A percentile compares a stretch with the other conserved stretches of the same genome.
phyloP scores from a whole-genome alignment of 2,888 invertebrate genomes.

The Phengaris arion region DNA sequence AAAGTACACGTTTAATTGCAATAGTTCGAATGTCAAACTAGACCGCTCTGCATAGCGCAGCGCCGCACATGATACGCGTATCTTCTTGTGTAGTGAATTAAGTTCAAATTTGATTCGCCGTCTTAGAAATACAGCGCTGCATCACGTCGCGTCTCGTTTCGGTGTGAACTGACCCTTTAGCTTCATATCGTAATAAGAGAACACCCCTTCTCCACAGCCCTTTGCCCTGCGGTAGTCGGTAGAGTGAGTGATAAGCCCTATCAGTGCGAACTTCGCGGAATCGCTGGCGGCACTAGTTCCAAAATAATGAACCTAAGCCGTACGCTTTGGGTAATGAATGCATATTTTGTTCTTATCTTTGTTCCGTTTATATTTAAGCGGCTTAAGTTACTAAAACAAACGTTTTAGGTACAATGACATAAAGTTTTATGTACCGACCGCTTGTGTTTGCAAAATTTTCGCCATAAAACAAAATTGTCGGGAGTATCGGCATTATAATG shows the following conservation, averaged over 20 bases:
- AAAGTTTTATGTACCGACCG: conserved; percentile 2
- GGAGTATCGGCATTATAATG: not conserved
- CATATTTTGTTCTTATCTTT: conserved; percentile 21
- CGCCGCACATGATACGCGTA: no score
- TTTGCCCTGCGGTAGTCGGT: conserved; percentile 39
- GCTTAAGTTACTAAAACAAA: conserved; percentile 17
- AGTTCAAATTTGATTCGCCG: no score
- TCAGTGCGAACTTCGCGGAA: conserved; percentile 41
- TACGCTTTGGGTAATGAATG: conserved; percentile 29
- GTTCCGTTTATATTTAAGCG: conserved; percentile 17
- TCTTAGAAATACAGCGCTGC: no score
- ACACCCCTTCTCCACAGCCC: conserved; percentile 34
- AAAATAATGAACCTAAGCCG: conserved; percentile 35
- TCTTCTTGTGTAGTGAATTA: no score
- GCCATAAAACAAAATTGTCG: not conserved
- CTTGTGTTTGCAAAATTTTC: conserved; percentile 34
- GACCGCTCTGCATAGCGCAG: no score
- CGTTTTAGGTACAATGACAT: conserved; percentile 5
- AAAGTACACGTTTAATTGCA: no score
- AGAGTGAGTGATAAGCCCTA: conserved; percentile 43
- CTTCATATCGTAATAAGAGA: no score
- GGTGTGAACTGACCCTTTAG: no score
- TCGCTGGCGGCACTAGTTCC: conserved; percentile 37
- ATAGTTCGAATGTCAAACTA: no score
- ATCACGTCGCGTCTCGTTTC: no score